phyloP scores from a whole-genome alignment of 2,888 invertebrate species.

The Axea sp. region DNA sequence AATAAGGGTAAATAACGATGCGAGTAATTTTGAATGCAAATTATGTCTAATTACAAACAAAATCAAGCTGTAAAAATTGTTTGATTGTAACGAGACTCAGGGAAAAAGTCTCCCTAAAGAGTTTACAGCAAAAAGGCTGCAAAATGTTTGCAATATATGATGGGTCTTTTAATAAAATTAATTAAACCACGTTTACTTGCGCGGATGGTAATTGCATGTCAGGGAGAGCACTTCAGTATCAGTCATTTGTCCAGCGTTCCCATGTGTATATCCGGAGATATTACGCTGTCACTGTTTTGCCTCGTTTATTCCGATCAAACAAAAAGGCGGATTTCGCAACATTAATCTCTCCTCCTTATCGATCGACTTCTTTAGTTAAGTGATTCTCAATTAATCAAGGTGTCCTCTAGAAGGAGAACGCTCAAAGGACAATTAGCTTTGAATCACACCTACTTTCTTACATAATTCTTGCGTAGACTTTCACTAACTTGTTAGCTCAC shows the following conservation, averaged over 20 bases:
- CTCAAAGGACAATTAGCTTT: slow-evolving; percentile 31
- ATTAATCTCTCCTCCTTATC: slow-evolving; percentile 25
- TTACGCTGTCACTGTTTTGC: slow-evolving; percentile 51
- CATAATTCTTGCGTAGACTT: slow-evolving; percentile 28
- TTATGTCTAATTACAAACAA: slow-evolving; percentile 15
- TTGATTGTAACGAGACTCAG: neutral
- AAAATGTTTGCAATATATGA: slow-evolving; percentile 22
- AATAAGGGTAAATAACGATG: slow-evolving; percentile 7
- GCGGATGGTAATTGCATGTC: slow-evolving; percentile 58
- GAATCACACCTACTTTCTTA: slow-evolving; percentile 41
- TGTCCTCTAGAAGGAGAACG: neutral
- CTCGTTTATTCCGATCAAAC: slow-evolving; percentile 34
- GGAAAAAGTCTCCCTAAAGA: slow-evolving; percentile 1
- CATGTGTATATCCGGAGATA: slow-evolving; percentile 43
- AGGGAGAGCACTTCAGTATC: slow-evolving; percentile 68
- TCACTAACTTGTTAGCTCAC: slow-evolving; percentile 9
- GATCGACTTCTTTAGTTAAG: slow-evolving; percentile 10
- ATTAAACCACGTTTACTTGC: slow-evolving; percentile 32
- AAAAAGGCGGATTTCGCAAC: slow-evolving; percentile 27
- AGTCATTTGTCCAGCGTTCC: slow-evolving; percentile 56
- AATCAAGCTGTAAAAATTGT: slow-evolving; percentile 1
- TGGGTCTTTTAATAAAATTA: slow-evolving; percentile 53
- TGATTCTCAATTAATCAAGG: slow-evolving; percentile 32
- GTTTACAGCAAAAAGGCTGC: slow-evolving; percentile 7
- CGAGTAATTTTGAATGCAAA: slow-evolving; percentile 11